Conservation (phyloP, 2,113 vertebrate genomes). For the Lophochroa leadbeateri region DNA sequence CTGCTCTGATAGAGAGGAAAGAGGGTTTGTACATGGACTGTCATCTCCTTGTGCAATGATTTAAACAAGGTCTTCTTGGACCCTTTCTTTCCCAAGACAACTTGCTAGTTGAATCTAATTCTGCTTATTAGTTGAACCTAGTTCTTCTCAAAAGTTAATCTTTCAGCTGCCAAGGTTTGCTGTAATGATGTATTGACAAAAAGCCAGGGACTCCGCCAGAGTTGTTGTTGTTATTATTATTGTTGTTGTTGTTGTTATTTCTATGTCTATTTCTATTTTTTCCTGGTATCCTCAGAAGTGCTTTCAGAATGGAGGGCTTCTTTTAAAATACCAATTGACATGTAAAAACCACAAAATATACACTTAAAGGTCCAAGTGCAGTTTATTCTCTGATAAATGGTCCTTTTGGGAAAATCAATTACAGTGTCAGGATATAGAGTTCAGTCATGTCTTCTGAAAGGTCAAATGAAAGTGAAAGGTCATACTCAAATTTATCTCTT, state of each 20-base stretch:
- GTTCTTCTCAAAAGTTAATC: not conserved
- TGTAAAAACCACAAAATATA: constrained; percentile 41
- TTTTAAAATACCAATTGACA: constrained; percentile 9
- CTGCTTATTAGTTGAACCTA: not conserved
- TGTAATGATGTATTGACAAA: not conserved
- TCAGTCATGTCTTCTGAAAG: constrained; percentile 43
- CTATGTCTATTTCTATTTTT: not conserved
- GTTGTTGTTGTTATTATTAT: not conserved
- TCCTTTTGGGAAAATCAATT: constrained; percentile 12
- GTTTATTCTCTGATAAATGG: constrained; percentile 33
- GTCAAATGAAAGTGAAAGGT: constrained; percentile 41
- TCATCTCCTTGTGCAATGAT: not conserved
- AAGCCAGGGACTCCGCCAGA: not conserved
- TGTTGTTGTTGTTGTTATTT: not conserved
- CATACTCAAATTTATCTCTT: not conserved
- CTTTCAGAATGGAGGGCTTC: not conserved
- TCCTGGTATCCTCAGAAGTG: not conserved
- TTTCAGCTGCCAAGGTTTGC: not conserved
- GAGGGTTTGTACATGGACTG: not conserved
- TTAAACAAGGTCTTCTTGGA: not conserved
- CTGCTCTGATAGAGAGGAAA: not conserved
- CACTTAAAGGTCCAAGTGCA: not conserved
- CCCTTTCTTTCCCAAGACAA: not conserved
- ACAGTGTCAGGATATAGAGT: not conserved
- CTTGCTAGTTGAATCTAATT: not conserved